Conservation (phyloP, 2,113 vertebrate genomes). For the Cyprinodon tularosa region DNA sequence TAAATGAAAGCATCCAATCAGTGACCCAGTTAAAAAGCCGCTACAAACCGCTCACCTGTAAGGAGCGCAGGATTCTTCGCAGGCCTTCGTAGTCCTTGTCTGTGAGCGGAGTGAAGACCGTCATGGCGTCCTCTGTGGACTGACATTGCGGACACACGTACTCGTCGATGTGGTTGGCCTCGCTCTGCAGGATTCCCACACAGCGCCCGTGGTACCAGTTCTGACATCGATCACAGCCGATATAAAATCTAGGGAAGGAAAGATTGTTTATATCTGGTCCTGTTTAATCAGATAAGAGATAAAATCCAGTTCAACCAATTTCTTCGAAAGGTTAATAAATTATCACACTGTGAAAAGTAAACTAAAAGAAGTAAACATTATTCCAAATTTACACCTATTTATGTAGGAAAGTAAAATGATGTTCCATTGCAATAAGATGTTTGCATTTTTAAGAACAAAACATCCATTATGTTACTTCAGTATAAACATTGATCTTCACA, state of each 20-base stretch:
- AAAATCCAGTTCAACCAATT: no score
- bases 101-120: constrained; percentile 94
- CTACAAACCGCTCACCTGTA: constrained; percentile 81
- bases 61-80: constrained; percentile 90
- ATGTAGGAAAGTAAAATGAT: no score
- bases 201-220: constrained; percentile 99
- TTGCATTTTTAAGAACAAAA: no score
- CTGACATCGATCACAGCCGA: constrained; percentile 98
- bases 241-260: constrained; percentile 88
- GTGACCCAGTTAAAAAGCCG: background rate
- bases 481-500: no score
- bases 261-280: background rate
- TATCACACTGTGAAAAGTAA: no score
- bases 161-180: constrained; percentile 97
- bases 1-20: background rate
- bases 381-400: no score
- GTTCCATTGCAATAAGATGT: no score
- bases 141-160: constrained; percentile 98
- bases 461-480: no score
- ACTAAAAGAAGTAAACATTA: no score
- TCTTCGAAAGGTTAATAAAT: no score
- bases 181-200: constrained; percentile 97
- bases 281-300: no score
- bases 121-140: constrained; percentile 99
- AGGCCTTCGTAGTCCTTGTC: constrained; percentile 97